Conservation (phyloP, 1,140 invertebrate species). For the Ptiloglossa arizonensis region DNA sequence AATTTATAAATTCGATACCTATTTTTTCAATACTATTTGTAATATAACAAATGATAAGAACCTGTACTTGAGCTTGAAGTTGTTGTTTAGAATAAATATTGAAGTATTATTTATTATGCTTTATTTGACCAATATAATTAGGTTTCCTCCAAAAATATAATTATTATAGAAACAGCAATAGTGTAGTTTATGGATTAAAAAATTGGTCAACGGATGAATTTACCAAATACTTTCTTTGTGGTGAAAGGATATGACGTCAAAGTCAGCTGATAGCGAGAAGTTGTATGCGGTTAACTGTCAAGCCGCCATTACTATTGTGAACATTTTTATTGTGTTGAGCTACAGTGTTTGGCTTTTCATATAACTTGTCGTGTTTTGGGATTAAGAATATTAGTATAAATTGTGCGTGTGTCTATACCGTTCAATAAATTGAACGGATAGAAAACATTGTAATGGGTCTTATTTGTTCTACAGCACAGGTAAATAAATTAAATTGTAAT, state of each 20-base stretch:
- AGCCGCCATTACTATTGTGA: conserved; percentile 50
- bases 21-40: no score
- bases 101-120: no score
- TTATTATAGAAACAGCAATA: no score
- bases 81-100: no score
- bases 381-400: background rate
- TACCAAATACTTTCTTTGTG: no score
- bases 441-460: conserved; percentile 72
- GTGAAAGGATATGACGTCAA: conserved; percentile 38
- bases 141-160: no score
- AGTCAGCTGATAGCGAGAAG: conserved; percentile 59
- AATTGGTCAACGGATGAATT: no score
- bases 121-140: no score
- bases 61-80: no score
- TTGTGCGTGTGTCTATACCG: background rate
- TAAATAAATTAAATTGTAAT: conserved; percentile 49
- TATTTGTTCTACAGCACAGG: conserved; percentile 78
- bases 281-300: conserved; percentile 31
- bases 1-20: no score
- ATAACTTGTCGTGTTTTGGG: background rate
- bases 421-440: background rate
- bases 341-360: background rate
- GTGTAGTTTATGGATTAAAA: no score
- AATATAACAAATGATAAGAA: no score
- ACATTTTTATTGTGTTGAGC: background rate